A percentile compares a stretch with the other conserved stretches of the same genome.
These are phyloP conservation scores for Austrofundulus limnaeus DNA, from an alignment of 2,113 vertebrate genomes.

Conservation along the genomic window DNA sequence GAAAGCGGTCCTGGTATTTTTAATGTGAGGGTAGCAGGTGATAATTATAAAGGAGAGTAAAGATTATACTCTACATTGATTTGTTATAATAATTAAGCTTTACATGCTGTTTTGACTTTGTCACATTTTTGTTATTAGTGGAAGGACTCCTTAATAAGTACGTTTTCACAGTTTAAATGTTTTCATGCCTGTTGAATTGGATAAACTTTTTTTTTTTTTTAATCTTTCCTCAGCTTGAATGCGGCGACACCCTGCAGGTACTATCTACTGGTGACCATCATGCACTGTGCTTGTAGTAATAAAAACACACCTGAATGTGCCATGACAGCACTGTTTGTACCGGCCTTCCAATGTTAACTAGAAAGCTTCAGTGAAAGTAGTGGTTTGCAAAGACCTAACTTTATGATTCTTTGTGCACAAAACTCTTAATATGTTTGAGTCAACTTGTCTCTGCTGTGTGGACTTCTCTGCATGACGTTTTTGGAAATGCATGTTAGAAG, in stretches of 20 bases:
- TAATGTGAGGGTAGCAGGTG: too few species aligned
- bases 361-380: too few species aligned
- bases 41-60: too few species aligned
- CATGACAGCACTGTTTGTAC: conserved; percentile 2
- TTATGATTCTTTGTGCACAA: conserved; percentile 4
- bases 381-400: neutral
- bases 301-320: conserved; percentile 39
- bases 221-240: conserved; percentile 44
- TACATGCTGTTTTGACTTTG: neutral
- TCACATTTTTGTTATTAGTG: neutral
- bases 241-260: conserved; percentile 14
- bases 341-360: neutral
- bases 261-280: conserved; percentile 9
- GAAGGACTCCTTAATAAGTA: neutral
- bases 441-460: conserved; percentile 4
- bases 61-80: too few species aligned
- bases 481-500: conserved; percentile 25
- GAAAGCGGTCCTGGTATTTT: too few species aligned
- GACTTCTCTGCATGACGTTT: conserved; percentile 39
- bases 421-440: conserved; percentile 15
- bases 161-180: neutral
- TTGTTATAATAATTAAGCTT: too few species aligned
- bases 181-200: neutral
- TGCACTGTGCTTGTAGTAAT: conserved; percentile 13
- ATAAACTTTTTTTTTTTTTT: conserved; percentile 38